These are phyloP conservation scores for Theocolax elegans DNA, from an alignment of 1,140 invertebrate genomes.

Conservation along the genomic window DNA sequence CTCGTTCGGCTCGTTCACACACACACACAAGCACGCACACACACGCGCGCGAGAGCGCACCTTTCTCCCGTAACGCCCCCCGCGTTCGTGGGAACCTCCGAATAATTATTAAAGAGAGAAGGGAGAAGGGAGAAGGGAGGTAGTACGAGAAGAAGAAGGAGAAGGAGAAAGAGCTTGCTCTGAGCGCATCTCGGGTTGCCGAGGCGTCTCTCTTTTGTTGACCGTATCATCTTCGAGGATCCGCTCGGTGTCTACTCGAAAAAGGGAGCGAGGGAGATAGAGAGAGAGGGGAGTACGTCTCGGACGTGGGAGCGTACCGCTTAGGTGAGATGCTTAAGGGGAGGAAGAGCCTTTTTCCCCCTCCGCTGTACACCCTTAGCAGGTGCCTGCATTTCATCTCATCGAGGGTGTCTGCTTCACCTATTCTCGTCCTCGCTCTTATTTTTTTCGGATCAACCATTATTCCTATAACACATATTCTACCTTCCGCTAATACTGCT, in stretches of 20 bases:
- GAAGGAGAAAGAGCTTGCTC: constrained; percentile 5
- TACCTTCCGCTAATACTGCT: no score
- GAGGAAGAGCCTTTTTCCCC: constrained; percentile 44
- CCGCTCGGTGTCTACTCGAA: constrained; percentile 41
- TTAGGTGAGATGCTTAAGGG: constrained; percentile 37
- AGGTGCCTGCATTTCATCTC: constrained; percentile 51
- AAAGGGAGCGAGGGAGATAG: constrained; percentile 10
- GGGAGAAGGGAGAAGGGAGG: not conserved
- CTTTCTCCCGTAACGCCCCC: constrained; percentile 61
- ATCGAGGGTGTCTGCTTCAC: constrained; percentile 26
- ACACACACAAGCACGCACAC: not conserved
- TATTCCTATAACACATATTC: no score
- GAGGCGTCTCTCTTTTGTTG: constrained; percentile 59
- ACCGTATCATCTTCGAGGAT: constrained; percentile 64
- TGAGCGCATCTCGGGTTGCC: constrained; percentile 58
- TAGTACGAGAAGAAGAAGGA: constrained; percentile 14
- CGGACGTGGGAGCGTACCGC: constrained; percentile 34
- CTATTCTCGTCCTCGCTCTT: no score
- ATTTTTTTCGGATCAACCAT: no score
- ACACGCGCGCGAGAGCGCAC: constrained; percentile 32
- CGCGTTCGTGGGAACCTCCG: constrained; percentile 65
- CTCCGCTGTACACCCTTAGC: constrained; percentile 48
- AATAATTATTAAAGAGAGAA: constrained; percentile 63
- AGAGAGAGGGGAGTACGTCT: constrained; percentile 2
- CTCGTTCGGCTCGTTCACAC: constrained; percentile 23